phyloP scores from a whole-genome alignment of 2,888 invertebrate genomes.

The Spodoptera picta region DNA sequence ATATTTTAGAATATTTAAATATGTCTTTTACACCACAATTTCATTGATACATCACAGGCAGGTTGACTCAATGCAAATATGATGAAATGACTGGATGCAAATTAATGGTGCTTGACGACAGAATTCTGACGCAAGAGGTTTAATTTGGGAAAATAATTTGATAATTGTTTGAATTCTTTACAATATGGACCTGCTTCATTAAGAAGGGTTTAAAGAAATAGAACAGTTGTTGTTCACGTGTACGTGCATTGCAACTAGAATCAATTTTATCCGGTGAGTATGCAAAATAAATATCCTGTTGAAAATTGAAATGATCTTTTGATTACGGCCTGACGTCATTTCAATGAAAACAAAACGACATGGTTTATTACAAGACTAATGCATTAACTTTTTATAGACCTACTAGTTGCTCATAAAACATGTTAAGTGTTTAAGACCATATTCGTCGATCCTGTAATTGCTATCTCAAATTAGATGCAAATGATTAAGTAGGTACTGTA shows the following conservation, averaged over 20 bases:
- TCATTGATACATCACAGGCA: constrained; percentile 20
- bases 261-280: constrained; percentile 28
- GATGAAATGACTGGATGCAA: constrained; percentile 1
- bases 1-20: constrained; percentile 16
- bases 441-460: neutral
- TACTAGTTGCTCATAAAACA: constrained; percentile 8
- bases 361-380: constrained; percentile 16
- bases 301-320: constrained; percentile 42
- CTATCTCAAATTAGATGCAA: neutral
- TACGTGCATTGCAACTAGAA: constrained; percentile 12
- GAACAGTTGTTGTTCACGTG: neutral
- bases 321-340: constrained; percentile 52
- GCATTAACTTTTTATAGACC: constrained; percentile 23
- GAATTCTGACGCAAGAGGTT: constrained; percentile 11
- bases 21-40: constrained; percentile 27
- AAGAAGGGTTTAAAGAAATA: constrained; percentile 7
- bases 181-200: too few relatives aligned
- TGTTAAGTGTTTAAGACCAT: neutral
- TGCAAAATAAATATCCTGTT: constrained; percentile 30
- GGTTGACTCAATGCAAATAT: constrained; percentile 5
- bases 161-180: too few relatives aligned
- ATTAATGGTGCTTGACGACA: constrained; percentile 16
- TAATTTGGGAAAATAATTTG: too few relatives aligned
- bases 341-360: constrained; percentile 22
- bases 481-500: neutral